A percentile compares a stretch with the other conserved stretches of the same genome.
Conservation (phyloP, 1,140 invertebrate genomes). For the Drosophila eugracilis region DNA sequence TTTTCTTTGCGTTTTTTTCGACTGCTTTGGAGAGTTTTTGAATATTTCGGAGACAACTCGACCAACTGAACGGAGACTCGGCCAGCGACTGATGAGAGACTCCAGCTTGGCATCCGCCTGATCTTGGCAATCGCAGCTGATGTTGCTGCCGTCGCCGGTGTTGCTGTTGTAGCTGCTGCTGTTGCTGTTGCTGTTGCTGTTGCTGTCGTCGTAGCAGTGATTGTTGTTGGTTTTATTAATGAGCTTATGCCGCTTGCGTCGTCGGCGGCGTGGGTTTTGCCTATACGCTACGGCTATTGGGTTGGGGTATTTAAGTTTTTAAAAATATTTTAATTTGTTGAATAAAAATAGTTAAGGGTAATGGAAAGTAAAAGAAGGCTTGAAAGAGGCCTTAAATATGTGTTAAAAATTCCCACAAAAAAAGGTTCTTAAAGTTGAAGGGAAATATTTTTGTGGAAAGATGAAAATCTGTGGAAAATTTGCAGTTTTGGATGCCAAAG, state of each 20-base stretch:
- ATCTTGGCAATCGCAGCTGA: conserved; percentile 32
- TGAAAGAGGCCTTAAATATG: too few species aligned
- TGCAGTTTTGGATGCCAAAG: too few species aligned
- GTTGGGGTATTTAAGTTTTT: background rate
- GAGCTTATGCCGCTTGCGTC: conserved; percentile 50
- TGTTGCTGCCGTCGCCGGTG: conserved; percentile 2
- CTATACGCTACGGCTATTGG: conserved; percentile 34
- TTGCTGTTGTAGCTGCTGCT: background rate
- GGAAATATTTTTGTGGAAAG: too few species aligned
- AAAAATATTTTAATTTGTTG: background rate
- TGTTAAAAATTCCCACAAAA: too few species aligned
- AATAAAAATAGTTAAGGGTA: background rate
- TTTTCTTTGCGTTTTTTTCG: background rate
- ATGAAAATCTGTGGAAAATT: too few species aligned
- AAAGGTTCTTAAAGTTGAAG: too few species aligned
- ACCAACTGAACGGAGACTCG: conserved; percentile 67
- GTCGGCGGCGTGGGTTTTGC: conserved; percentile 50
- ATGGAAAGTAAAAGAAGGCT: too few species aligned
- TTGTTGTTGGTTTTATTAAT: conserved; percentile 63
- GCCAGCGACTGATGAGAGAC: conserved; percentile 57
- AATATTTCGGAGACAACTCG: conserved; percentile 28
- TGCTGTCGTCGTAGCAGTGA: background rate
- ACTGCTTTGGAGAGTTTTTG: background rate
- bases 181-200: background rate
- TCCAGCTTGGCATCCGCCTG: conserved; percentile 25